These are phyloP conservation scores for Goniozus legneri DNA, from an alignment of 1,140 invertebrate genomes.

Conservation along the genomic window DNA sequence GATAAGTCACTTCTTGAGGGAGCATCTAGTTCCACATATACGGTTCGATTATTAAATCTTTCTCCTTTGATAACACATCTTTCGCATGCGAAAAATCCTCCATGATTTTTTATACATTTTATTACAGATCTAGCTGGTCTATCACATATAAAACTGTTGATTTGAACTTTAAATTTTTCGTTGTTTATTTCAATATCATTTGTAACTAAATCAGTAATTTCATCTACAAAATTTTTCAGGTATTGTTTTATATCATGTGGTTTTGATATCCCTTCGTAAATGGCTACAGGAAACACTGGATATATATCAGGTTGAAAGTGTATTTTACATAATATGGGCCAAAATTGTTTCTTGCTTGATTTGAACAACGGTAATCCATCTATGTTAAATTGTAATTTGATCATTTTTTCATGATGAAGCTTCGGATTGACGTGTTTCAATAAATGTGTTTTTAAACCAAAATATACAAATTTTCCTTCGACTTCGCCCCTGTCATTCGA, in stretches of 20 bases:
- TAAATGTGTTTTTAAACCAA: background rate
- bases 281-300: background rate
- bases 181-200: background rate
- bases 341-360: background rate
- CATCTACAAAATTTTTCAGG: background rate
- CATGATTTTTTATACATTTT: slow-evolving; percentile 17
- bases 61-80: slow-evolving; percentile 9
- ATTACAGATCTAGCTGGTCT: slow-evolving; percentile 10
- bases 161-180: background rate
- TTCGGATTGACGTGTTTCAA: background rate
- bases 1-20: slow-evolving; percentile 13
- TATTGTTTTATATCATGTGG: background rate
- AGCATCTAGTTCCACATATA: slow-evolving; percentile 3
- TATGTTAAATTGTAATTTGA: background rate
- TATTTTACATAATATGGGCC: background rate
- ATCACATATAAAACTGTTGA: slow-evolving; percentile 18
- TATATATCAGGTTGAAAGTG: background rate
- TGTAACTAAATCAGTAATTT: background rate
- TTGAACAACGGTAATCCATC: background rate
- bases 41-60: slow-evolving; percentile 4
- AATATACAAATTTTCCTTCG: background rate
- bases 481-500: background rate
- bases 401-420: background rate
- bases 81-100: slow-evolving; percentile 15
- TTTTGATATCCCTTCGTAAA: background rate